Evolutionary conservation across 2,888 invertebrate species (phyloP).

Genomic region (Halocaridina rubra): DNA sequence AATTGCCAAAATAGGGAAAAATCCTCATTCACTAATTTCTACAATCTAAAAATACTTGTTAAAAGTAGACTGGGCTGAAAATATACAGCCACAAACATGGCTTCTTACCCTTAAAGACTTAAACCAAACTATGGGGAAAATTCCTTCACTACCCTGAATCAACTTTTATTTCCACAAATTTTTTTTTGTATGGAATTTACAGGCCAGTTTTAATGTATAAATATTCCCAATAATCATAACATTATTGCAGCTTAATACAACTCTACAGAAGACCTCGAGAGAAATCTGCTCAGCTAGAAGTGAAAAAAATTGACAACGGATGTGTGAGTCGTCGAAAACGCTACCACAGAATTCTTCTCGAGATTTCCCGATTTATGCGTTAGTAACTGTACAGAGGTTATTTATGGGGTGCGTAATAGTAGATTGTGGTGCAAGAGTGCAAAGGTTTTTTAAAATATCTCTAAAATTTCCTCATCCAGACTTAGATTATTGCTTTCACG

Average conservation of each 20-base stretch:
- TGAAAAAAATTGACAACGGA: neutral
- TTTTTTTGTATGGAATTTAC: slow-evolving; percentile 38
- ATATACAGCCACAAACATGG: too few species aligned
- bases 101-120: too few species aligned
- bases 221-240: slow-evolving; percentile 51
- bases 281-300: neutral
- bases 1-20: too few species aligned
- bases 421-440: slow-evolving; percentile 44
- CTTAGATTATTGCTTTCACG: slow-evolving; percentile 23
- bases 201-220: slow-evolving; percentile 53
- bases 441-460: slow-evolving; percentile 42
- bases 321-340: neutral
- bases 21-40: too few species aligned
- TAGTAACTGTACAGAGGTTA: slow-evolving; percentile 40
- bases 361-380: slow-evolving; percentile 23
- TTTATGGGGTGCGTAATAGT: slow-evolving; percentile 42
- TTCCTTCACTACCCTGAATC: slow-evolving; percentile 51
- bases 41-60: too few species aligned
- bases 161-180: slow-evolving; percentile 50
- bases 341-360: neutral
- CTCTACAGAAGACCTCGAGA: slow-evolving; percentile 10
- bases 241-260: slow-evolving; percentile 12
- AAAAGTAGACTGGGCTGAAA: too few species aligned
- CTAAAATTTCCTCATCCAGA: slow-evolving; percentile 21
- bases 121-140: too few species aligned